Percentiles rank a stretch among this genome's conserved stretches.
These are phyloP conservation scores for Pentalonia nigronervosa DNA, from an alignment of 1,140 invertebrate species.

Conservation along the genomic window DNA sequence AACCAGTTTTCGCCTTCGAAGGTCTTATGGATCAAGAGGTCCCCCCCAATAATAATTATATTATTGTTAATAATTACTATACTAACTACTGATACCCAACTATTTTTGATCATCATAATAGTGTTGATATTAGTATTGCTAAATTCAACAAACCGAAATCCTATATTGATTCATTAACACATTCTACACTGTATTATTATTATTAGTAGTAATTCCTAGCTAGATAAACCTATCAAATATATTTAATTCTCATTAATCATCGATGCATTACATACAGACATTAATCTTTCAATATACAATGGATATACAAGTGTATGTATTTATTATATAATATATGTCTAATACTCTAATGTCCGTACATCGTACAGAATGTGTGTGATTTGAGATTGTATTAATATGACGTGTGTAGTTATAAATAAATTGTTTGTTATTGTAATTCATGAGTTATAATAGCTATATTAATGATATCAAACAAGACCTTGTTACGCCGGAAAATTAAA, in stretches of 20 bases:
- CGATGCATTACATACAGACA: neutral
- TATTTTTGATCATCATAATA: neutral
- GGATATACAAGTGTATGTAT: neutral
- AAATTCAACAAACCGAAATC: neutral
- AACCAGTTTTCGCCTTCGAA: slow-evolving; percentile 48
- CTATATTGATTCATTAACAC: neutral
- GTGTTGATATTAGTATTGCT: neutral
- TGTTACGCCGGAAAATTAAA: slow-evolving; percentile 26
- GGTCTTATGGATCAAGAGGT: neutral
- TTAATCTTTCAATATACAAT: neutral
- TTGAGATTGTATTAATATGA: neutral
- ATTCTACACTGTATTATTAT: neutral
- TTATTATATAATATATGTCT: neutral
- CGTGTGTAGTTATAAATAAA: neutral
- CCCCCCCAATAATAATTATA: slow-evolving; percentile 27
- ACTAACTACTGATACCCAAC: neutral
- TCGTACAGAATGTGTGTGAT: neutral
- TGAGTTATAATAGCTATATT: neutral
- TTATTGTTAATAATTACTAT: neutral
- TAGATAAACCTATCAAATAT: slow-evolving; percentile 1
- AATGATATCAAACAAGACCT: slow-evolving; percentile 27
- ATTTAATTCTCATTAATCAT: neutral
- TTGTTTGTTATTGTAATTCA: neutral
- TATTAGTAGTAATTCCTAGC: neutral
- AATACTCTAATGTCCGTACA: neutral